Evolutionary conservation across 2,888 invertebrate species (phyloP).

Genomic region (Melitaea athalia): DNA sequence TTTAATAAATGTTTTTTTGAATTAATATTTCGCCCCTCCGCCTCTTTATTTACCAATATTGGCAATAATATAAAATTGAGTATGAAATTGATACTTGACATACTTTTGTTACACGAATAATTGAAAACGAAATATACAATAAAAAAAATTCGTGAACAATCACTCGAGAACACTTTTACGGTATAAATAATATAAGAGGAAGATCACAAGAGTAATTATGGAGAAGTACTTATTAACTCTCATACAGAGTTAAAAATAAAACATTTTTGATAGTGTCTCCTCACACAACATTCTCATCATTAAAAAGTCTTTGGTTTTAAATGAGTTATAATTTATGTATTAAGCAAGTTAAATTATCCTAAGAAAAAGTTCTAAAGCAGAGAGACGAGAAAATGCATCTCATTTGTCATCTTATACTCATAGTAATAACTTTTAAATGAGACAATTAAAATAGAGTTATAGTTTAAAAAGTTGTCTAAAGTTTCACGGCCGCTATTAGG

Average conservation of each 20-base stretch:
- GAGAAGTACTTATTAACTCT: neutral
- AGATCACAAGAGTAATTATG: neutral
- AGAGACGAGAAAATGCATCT: neutral
- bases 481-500: constrained; percentile 12
- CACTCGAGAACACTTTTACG: neutral
- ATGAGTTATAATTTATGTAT: too few relatives aligned
- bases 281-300: too few relatives aligned
- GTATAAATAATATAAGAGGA: neutral
- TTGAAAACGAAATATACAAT: neutral
- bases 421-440: neutral
- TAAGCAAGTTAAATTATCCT: too few relatives aligned
- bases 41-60: neutral
- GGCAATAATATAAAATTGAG: constrained; percentile 1
- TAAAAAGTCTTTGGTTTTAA: too few relatives aligned
- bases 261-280: neutral
- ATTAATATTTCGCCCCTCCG: neutral
- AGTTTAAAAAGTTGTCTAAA: neutral
- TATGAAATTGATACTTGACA: constrained; percentile 1
- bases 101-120: constrained; percentile 2
- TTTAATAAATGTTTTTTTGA: neutral
- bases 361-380: neutral
- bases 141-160: neutral
- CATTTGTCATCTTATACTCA: neutral
- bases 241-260: neutral
- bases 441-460: neutral